These are phyloP conservation scores for Paradoxurus hermaphroditus DNA, from an alignment of 2,113 vertebrate species.

Conservation along the genomic window DNA sequence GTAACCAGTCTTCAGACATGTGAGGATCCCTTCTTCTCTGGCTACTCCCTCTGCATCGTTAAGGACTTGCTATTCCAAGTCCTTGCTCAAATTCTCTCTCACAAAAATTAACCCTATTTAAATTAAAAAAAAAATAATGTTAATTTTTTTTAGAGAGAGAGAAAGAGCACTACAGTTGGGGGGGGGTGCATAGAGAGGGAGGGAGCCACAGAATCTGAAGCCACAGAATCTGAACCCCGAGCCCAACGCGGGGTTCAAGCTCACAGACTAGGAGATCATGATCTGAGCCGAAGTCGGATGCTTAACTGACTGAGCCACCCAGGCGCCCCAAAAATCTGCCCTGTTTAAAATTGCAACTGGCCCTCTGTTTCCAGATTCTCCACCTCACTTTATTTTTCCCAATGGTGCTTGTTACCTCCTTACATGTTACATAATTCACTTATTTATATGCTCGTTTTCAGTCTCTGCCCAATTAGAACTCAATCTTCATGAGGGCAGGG, in stretches of 20 bases:
- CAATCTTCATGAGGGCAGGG: background rate
- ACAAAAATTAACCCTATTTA: background rate
- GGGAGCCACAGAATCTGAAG: too few relatives aligned
- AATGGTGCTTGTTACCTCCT: background rate
- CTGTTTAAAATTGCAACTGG: background rate
- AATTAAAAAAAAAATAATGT: background rate
- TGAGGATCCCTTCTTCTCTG: background rate
- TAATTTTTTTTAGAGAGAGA: too few relatives aligned
- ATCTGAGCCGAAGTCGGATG: too few relatives aligned
- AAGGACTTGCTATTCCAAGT: background rate
- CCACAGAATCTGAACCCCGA: too few relatives aligned
- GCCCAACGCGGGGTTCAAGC: too few relatives aligned
- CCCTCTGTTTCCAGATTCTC: background rate
- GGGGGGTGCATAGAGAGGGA: too few relatives aligned
- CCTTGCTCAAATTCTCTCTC: background rate
- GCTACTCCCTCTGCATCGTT: background rate
- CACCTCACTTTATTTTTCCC: background rate
- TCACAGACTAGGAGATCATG: too few relatives aligned
- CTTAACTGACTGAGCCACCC: too few relatives aligned
- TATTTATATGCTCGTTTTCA: background rate
- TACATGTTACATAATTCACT: background rate
- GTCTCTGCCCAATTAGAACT: background rate
- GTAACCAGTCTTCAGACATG: background rate
- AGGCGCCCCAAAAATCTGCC: background rate
- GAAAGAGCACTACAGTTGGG: too few relatives aligned